These are phyloP conservation scores for Schizopygopsis pylzovi DNA, from an alignment of 2,797 vertebrate genomes.

Conservation along the genomic window DNA sequence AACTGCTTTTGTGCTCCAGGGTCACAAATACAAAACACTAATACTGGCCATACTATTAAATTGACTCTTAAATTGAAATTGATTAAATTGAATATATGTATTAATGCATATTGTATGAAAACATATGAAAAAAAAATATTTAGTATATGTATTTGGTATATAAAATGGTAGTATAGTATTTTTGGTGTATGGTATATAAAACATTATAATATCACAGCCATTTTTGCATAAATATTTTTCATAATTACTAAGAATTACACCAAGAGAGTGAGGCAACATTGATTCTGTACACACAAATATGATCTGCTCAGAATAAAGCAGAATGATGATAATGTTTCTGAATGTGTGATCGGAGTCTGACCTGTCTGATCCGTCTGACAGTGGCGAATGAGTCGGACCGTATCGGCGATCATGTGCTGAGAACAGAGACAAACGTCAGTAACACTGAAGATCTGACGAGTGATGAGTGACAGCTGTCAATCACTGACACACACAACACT, in stretches of 20 bases:
- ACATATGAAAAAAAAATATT: no score
- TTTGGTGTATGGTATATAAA: no score
- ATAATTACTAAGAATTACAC: background rate
- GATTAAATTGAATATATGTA: no score
- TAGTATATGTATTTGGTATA: no score
- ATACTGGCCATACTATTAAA: background rate
- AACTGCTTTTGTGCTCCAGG: no score
- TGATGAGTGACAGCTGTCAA: background rate
- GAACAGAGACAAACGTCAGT: slow-evolving; percentile 6
- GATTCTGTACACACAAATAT: no score
- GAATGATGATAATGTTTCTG: no score
- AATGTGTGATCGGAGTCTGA: slow-evolving; percentile 70
- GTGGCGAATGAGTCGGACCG: slow-evolving; percentile 92
- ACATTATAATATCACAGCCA: no score
- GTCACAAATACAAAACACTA: background rate
- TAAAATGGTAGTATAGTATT: no score
- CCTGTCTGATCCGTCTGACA: slow-evolving; percentile 94
- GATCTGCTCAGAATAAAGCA: no score
- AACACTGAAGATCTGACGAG: background rate
- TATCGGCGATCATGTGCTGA: slow-evolving; percentile 98
- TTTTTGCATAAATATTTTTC: background rate
- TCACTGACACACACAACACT: slow-evolving; percentile 61
- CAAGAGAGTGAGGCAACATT: background rate
- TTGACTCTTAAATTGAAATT: no score
- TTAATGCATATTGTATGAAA: background rate